Conservation (phyloP, 2,797 vertebrate species). For the Dermochelys coriacea region DNA sequence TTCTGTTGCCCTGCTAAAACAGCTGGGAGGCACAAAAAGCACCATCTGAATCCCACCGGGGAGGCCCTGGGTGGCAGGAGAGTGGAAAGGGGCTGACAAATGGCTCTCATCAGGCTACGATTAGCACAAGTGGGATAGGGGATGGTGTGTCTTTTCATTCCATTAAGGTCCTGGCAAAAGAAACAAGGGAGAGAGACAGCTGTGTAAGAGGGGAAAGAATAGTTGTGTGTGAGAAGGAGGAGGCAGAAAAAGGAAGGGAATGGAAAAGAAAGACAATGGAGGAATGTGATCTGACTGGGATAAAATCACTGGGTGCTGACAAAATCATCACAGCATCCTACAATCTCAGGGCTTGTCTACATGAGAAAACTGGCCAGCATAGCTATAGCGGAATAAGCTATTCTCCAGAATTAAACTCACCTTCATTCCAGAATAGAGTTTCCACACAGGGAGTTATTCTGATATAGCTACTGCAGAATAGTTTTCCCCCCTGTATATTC, state of each 20-base stretch:
- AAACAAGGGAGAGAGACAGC: accelerated
- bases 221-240: not conserved
- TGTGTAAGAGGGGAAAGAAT: accelerated
- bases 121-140: conserved; percentile 12
- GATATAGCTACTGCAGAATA: not conserved
- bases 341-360: not conserved
- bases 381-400: not conserved
- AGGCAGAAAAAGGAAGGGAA: not conserved
- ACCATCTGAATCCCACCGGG: conserved; percentile 54
- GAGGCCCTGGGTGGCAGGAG: not conserved
- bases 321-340: not conserved
- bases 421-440: not conserved
- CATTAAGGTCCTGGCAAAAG: not conserved
- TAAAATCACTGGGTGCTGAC: accelerated
- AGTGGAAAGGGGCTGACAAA: conserved; percentile 36
- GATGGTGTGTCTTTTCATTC: not conserved
- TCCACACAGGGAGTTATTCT: not conserved
- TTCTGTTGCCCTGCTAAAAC: conserved; percentile 45
- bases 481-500: too few species aligned
- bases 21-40: not conserved
- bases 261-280: not conserved
- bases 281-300: not conserved
- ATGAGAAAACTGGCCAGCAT: not conserved
- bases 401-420: not conserved
- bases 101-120: conserved; percentile 43